Percentiles rank a stretch among this genome's conserved stretches.
phyloP scores from a whole-genome alignment of 1,140 invertebrate species.

The Aethina tumida region DNA sequence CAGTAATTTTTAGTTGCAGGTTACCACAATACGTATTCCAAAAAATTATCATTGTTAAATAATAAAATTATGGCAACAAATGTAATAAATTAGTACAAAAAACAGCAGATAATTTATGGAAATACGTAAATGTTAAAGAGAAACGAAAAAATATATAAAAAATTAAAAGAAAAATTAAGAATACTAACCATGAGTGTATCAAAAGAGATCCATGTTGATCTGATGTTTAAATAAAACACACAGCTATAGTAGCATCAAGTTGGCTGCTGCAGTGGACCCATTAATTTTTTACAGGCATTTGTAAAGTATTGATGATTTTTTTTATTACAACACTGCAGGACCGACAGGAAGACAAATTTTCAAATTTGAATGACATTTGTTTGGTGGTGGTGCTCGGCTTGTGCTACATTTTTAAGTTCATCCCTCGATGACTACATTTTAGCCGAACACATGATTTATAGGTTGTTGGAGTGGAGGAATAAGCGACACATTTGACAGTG shows the following conservation, averaged over 20 bases:
- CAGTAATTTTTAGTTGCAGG: no score
- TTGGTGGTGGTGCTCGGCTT: constrained; percentile 17
- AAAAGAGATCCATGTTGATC: constrained; percentile 26
- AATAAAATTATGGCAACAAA: no score
- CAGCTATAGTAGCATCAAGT: constrained; percentile 33
- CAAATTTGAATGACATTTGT: constrained; percentile 27
- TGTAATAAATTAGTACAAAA: no score
- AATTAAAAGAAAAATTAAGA: constrained; percentile 21
- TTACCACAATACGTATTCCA: no score
- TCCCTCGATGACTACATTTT: constrained; percentile 9
- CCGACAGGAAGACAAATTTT: constrained; percentile 34
- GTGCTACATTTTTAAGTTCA: constrained; percentile 6
- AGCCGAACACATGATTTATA: no score
- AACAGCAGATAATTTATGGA: no score
- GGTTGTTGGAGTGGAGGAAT: constrained; percentile 3
- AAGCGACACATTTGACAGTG: constrained; percentile 1
- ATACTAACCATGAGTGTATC: constrained; percentile 34
- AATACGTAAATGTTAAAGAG: not conserved
- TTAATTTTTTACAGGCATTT: constrained; percentile 11
- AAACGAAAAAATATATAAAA: constrained; percentile 4
- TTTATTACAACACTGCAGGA: constrained; percentile 28
- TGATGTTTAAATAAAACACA: constrained; percentile 23
- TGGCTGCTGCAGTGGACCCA: constrained; percentile 31
- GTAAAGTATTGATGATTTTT: constrained; percentile 10
- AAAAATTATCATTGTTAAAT: no score